A percentile compares a stretch with the other conserved stretches of the same genome.
Evolutionary conservation across 2,888 invertebrate species (phyloP).

Genomic region (Sipha maydis): DNA sequence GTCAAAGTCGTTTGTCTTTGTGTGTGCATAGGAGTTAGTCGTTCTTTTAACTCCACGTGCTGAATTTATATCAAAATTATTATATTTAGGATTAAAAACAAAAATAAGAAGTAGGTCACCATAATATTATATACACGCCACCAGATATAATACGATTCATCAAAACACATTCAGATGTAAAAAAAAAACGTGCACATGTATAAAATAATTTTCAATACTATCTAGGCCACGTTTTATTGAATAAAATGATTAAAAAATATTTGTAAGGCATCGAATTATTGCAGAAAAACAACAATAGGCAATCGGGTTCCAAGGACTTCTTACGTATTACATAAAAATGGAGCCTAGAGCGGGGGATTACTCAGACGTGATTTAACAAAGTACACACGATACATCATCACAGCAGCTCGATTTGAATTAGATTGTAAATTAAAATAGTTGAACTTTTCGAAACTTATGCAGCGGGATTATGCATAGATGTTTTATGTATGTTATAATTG

Average conservation of each 20-base stretch:
- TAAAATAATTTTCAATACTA: neutral
- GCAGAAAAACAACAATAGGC: no score
- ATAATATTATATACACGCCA: neutral
- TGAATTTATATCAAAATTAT: neutral
- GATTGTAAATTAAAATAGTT: no score
- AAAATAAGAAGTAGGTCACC: neutral
- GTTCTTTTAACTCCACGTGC: neutral
- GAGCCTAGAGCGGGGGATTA: neutral
- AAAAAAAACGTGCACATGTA: neutral
- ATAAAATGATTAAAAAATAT: neutral
- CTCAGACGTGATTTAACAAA: neutral
- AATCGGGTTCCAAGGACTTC: neutral
- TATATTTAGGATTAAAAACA: neutral
- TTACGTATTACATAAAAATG: no score
- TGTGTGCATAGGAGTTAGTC: no score
- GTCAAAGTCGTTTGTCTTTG: no score
- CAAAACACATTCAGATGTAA: neutral
- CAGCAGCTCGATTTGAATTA: no score
- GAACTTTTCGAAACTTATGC: no score
- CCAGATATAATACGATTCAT: neutral
- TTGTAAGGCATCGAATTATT: neutral
- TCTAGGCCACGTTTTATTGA: neutral
- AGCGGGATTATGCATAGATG: neutral
- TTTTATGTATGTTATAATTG: neutral
- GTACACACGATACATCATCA: neutral